Base-by-base conservation (phyloP, 2,113 vertebrate species). In the Saimiri boliviensis region DNA sequence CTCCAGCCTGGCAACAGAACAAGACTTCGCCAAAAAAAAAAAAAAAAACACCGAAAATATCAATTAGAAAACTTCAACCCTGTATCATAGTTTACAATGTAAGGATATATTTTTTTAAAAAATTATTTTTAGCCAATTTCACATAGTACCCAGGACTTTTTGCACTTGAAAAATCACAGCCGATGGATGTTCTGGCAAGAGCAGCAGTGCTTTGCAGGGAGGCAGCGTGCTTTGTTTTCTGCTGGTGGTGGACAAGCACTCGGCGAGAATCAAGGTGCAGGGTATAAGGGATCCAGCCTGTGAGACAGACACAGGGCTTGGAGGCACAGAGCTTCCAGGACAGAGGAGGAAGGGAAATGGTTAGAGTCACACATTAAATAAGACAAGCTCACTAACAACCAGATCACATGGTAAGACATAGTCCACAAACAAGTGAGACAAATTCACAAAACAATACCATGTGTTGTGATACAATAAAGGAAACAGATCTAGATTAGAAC, bases 371-470 rank as follows among this genome's bases (percentile, higher is more conserved):
- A 40, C 35, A 21, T 25, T 25, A 40, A 49, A 25, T 2, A 45
- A 60, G n/a, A 42, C 56, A 14, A 35, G 20, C n/a, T 77, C 79
- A 27, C 25, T 74, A 76, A 21, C 8, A 19, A 9, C 2, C 60
- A 40, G 27, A 40, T 16, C 19, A 4, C 10, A 52, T 0, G 30
- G 13, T 16, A 42, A 68, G 30, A 81, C 21, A 45, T 0, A 11
- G n/a, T 52, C 8, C 71, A 17, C 40, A 32, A 13, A 71, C 7
- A 49, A 66, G 45, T 4, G 56, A 79, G 52, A 35, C 25, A 68
- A 37, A 76, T 4, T 82, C 63, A 70, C 45, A 47, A 63, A 74
- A 70, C 37, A 49, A 32, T 8, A 30, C 25, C 2, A 14, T 7
- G 3, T 14, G 8, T 52, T 7, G 17, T 12, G 54, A 30, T 63